Evolutionary conservation across 1,140 invertebrate species (phyloP), one percentile per base, ranked within the genome.

Genomic region (Drosophila pallidifrons): DNA sequence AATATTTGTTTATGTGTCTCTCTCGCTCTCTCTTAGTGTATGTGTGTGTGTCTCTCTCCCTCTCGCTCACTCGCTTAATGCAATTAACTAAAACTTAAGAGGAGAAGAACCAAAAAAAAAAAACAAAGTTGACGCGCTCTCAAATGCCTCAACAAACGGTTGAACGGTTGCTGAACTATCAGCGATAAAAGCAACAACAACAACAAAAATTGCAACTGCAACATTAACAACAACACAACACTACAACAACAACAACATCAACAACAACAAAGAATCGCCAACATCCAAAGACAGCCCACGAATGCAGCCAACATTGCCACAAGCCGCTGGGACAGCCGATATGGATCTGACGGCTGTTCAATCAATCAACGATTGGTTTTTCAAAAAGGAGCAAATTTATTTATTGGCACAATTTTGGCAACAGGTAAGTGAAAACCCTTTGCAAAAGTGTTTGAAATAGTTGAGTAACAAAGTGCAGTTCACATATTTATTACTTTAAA

Each of bases 371-470:
- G 97, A 98, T 94, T 97, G 97, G 97, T 95, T 98, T 93, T 97
- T 97, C 95, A 98, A 97, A 95, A 98, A 97, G 94, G 97, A 98
- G 94, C 95, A 96, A 94, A 97, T 97, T 94, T 97, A 97, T 94
- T 94, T 97, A 92, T 95, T 98, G 93, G 97, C 96, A 91, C 97
- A 98, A 93, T 98, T 98, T 94, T 98, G 97, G 97, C 97, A 98
- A 96, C 97, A 98, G 96, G 96, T 97, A 94, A 95, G 94, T 38
- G 41, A 43, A 25, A 25, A n/a, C 3, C 41, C 11, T 3, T 43
- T 2, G 20, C 20, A 25, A 25, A 25, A 25, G 20, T 25, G 20
- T 25, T 25, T 4, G 20, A 25, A 25, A 25, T 25, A 3, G 20
- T 25, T 25, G 2, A 49, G 16, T 25, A 8, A 25, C 47, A 49